A percentile compares a stretch with the other conserved stretches of the same genome.
Evolutionary conservation across 2,888 invertebrate genomes (phyloP).

Genomic region (Drosophila fungiperda): DNA sequence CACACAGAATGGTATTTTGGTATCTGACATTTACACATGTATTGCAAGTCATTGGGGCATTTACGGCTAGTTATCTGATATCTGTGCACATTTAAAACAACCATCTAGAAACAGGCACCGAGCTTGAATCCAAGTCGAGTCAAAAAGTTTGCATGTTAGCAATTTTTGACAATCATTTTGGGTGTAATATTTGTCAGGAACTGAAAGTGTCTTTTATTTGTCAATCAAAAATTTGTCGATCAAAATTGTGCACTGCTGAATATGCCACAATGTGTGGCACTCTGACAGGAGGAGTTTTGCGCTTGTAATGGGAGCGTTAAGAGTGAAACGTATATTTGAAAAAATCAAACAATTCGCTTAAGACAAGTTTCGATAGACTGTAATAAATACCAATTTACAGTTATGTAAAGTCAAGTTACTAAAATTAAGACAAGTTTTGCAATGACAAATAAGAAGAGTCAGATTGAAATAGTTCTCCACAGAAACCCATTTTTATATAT

Average conservation of each 20-base stretch:
- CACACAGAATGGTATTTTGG: constrained; percentile 7
- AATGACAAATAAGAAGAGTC: neutral
- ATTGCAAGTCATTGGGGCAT: constrained; percentile 65
- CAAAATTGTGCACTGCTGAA: constrained; percentile 32
- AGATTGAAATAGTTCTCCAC: neutral
- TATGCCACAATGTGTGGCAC: constrained; percentile 27
- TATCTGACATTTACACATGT: constrained; percentile 57
- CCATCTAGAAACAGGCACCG: neutral
- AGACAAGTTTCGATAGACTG: neutral
- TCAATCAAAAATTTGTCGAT: constrained; percentile 63
- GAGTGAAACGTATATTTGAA: neutral
- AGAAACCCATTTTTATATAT: neutral
- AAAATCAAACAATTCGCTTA: neutral
- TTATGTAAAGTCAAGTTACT: neutral
- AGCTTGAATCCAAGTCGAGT: neutral
- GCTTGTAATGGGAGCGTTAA: neutral
- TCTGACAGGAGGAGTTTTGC: neutral
- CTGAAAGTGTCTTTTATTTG: constrained; percentile 25
- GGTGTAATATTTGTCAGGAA: constrained; percentile 45
- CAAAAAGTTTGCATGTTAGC: constrained; percentile 58
- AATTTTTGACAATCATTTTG: constrained; percentile 61
- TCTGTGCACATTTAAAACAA: constrained; percentile 6
- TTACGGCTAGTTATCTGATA: constrained; percentile 57
- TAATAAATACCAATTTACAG: neutral
- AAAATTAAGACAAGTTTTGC: neutral